Evolutionary conservation across 2,113 vertebrate genomes (phyloP).

Genomic region (Heterotis niloticus): DNA sequence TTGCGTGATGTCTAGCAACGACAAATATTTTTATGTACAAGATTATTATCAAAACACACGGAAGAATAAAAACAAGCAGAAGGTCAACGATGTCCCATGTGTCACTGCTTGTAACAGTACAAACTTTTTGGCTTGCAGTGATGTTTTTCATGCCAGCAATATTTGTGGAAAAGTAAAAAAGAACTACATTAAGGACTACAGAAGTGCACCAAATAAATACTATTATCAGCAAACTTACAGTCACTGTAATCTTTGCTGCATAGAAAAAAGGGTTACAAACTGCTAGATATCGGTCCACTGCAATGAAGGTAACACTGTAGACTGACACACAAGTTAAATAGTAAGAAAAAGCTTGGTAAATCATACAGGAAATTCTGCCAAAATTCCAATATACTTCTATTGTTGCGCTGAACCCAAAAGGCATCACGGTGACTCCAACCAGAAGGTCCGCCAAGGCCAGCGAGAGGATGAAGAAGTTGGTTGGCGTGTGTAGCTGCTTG

Average conservation of each 20-base stretch:
- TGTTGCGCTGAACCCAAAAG: conserved; percentile 50
- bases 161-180: conserved; percentile 10
- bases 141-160: neutral
- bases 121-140: neutral
- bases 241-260: conserved; percentile 18
- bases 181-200: conserved; percentile 7
- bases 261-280: conserved; percentile 32
- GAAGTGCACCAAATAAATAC: conserved; percentile 11
- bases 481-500: conserved; percentile 47
- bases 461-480: conserved; percentile 47
- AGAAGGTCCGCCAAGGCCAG: conserved; percentile 43
- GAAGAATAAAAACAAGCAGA: conserved; percentile 10
- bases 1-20: no score
- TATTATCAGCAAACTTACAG: neutral
- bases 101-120: neutral
- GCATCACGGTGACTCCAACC: conserved; percentile 64
- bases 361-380: conserved; percentile 9
- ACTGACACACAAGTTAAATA: conserved; percentile 21
- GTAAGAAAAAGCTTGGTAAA: conserved; percentile 15
- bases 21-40: conserved; percentile 22
- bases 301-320: conserved; percentile 29
- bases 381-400: conserved; percentile 41
- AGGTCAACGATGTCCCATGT: conserved; percentile 13
- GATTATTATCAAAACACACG: conserved; percentile 6
- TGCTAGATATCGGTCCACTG: conserved; percentile 28